Evolutionary conservation across 2,797 vertebrate species (phyloP), one percentile per base, ranked within the genome.

Genomic region (Nannoperca australis): DNA sequence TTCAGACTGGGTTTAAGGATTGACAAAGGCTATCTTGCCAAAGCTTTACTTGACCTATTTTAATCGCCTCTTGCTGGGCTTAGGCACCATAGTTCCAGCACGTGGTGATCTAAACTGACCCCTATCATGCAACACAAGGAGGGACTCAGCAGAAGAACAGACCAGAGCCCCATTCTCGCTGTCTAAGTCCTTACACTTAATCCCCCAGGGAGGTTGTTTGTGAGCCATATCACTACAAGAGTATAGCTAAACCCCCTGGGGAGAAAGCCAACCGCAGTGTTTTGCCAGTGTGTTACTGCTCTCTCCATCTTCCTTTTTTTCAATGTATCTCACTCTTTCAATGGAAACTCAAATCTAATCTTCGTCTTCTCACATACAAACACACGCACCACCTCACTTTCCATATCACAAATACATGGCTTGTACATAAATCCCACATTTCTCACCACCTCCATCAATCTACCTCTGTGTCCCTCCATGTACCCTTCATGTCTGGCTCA

Each of bases 31-130:
- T 82, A 75, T 89, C 84, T 78, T 71, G 32, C 85, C 71, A 93
- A 95, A 95, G 92, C 93, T 87, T 88, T 83, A 83, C 87, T 93
- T 94, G 92, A 92, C 94, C 92, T 88, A 91, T 93, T 94, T 94
- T 90, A 89, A 91, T 90, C 73, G 79, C 77, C 81, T 89, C 78
- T 89, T 81, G 78, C 84, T 82, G 81, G 81, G 87, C 76, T 92
- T 73, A 85, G 86, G 86, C 78, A 78, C 62, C 72, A 58, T 54
- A 66, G 80, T 79, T 82, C 80, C 87, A 84, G 80, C 83, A 85
- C 73, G 73, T 88, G 88, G 83, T 85, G 86, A 88, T 88, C 89
- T 88, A 77, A 89, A 82, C 89, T 91, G 90, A 91, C 91, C 86
- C 88, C 77, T 86, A 91, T 92, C 88, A 86, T 83, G 54, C 38